Percentiles rank a stretch among this genome's conserved stretches.
phyloP scores from a whole-genome alignment of 2,888 invertebrate genomes.

The Apamea monoglypha region DNA sequence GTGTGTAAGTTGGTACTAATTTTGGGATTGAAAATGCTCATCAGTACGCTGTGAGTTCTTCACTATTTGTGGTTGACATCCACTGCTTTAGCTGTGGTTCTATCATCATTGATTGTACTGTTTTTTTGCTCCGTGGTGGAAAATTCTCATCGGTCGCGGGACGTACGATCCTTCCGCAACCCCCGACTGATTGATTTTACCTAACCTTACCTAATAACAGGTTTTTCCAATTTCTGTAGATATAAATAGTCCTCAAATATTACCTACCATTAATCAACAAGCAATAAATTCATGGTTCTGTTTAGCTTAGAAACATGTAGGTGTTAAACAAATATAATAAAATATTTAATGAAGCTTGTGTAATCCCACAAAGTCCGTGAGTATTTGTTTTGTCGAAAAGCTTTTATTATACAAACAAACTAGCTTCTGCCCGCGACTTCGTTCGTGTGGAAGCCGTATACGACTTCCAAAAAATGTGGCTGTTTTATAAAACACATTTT shows the following conservation, averaged over 20 bases:
- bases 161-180: too few species aligned
- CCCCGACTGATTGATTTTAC: too few species aligned
- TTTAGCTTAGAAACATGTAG: slow-evolving; percentile 32
- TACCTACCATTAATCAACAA: slow-evolving; percentile 5
- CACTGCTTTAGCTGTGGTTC: neutral
- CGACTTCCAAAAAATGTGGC: neutral
- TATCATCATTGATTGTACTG: too few species aligned
- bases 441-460: neutral
- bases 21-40: neutral
- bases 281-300: slow-evolving; percentile 6
- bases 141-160: too few species aligned
- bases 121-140: too few species aligned
- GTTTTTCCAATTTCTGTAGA: slow-evolving; percentile 1
- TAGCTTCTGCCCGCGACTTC: neutral
- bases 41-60: neutral
- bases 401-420: neutral
- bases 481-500: neutral
- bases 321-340: slow-evolving; percentile 45
- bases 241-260: slow-evolving; percentile 20
- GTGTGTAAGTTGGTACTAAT: neutral
- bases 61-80: neutral
- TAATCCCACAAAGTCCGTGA: slow-evolving; percentile 17
- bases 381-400: slow-evolving; percentile 29
- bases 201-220: neutral
- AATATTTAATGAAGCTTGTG: slow-evolving; percentile 41